Evolutionary conservation across 2,113 vertebrate species (phyloP).

Genomic region (Brachyistius frenatus): DNA sequence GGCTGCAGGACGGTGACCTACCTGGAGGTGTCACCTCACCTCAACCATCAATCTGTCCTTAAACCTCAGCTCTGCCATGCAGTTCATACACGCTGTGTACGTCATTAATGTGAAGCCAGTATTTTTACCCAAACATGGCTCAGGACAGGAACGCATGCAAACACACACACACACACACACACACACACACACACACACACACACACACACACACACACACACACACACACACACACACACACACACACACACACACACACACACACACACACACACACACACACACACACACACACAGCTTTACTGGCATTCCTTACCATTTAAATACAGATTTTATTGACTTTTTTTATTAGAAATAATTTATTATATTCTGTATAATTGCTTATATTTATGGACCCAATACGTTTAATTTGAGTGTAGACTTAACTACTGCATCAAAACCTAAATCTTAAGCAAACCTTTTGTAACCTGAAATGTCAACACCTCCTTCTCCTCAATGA

Average conservation of each 20-base stretch:
- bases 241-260: no score
- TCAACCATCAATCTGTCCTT: neutral
- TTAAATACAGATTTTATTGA: no score
- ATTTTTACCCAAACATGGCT: neutral
- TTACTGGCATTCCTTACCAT: neutral
- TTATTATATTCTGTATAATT: neutral
- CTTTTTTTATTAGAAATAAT: no score
- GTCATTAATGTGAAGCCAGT: neutral
- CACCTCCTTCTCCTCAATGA: neutral
- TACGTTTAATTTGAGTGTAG: no score
- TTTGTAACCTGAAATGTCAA: neutral
- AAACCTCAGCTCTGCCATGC: neutral
- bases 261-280: neutral
- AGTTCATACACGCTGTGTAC: neutral
- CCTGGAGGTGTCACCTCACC: conserved; percentile 21
- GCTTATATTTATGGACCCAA: neutral
- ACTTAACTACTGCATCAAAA: neutral
- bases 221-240: no score
- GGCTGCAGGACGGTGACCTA: conserved; percentile 8
- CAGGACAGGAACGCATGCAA: neutral
- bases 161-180: conserved; percentile 16
- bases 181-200: no score
- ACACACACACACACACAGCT: neutral
- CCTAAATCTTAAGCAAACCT: no score
- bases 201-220: no score